A percentile compares a stretch with the other conserved stretches of the same genome.
phyloP scores from a whole-genome alignment of 2,888 invertebrate genomes.

The Oxytorus armatus region DNA sequence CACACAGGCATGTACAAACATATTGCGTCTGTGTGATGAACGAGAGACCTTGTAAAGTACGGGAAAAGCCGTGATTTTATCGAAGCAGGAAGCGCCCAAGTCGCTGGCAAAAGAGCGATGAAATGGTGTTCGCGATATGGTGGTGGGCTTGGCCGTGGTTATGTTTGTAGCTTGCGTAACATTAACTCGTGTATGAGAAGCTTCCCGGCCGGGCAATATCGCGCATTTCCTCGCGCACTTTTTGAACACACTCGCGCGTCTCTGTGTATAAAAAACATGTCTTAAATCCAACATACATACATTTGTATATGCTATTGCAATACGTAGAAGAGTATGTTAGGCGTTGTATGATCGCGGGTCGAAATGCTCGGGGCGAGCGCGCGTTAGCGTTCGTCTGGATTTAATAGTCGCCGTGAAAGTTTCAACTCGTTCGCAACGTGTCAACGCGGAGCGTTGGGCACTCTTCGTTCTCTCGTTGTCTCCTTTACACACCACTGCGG shows the following conservation, averaged over 20 bases:
- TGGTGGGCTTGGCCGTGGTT: constrained; percentile 9
- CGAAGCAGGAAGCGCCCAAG: constrained; percentile 64
- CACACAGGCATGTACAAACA: not conserved
- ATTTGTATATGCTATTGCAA: not conserved
- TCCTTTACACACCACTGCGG: too few species aligned
- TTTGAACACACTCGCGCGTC: constrained; percentile 64
- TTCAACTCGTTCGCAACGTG: constrained; percentile 50
- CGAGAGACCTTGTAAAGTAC: constrained; percentile 65
- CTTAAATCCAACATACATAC: constrained; percentile 1
- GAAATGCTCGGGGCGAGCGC: constrained; percentile 49
- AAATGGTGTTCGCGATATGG: constrained; percentile 50
- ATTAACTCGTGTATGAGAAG: constrained; percentile 49
- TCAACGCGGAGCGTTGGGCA: constrained; percentile 28
- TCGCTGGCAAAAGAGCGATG: constrained; percentile 37
- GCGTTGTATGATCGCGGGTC: constrained; percentile 38
- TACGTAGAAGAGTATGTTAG: not conserved
- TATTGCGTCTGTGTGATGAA: constrained; percentile 45
- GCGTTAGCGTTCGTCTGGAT: constrained; percentile 39
- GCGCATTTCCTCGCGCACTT: constrained; percentile 55
- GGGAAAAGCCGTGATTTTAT: constrained; percentile 64
- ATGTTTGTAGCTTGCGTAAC: constrained; percentile 62
- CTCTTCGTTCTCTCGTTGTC: constrained; percentile 25
- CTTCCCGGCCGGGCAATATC: constrained; percentile 39
- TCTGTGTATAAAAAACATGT: constrained; percentile 26
- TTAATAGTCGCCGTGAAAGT: constrained; percentile 60